A percentile compares a stretch with the other conserved stretches of the same genome.
Conservation (phyloP, 2,113 vertebrate species). For the mouse (Mus musculus) region GRCm39 chr14:61100501-61101000, state of each 20-base stretch:
- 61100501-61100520: neutral
- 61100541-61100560: neutral
- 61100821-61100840: neutral
- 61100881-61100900: neutral
- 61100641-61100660: neutral
- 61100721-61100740: neutral
- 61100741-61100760: fast-evolving
- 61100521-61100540: neutral
- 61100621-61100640: neutral
- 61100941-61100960: conserved; percentile 67
- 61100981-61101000: conserved; percentile 74
- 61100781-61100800: neutral
- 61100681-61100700: neutral
- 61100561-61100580: neutral
- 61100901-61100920: conserved; percentile 52
- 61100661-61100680: neutral
- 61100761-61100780: neutral
- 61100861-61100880: neutral
- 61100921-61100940: conserved; percentile 17
- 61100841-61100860: neutral
- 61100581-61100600: neutral
- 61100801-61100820: neutral
- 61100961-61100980: conserved; percentile 67
- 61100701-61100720: neutral
- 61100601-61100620: neutral